Evolutionary conservation across 2,888 invertebrate species (phyloP).

Genomic region (Orthonychiurus folsomi): DNA sequence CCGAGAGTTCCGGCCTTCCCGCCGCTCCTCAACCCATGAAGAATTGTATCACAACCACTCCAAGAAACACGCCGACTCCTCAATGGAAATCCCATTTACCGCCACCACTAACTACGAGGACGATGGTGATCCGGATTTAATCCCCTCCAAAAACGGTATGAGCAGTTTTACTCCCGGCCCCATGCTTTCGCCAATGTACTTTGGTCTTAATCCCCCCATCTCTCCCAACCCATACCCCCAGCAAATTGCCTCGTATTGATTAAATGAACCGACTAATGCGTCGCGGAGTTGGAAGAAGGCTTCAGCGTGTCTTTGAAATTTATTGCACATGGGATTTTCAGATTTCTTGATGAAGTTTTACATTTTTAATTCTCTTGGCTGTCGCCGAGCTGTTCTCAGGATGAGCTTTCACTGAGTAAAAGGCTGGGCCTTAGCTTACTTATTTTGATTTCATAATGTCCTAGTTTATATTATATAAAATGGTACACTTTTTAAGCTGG

Average conservation of each 20-base stretch:
- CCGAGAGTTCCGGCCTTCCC: conserved; percentile 35
- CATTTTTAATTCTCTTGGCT: neutral
- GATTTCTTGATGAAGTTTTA: neutral
- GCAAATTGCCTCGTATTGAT: neutral
- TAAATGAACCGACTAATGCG: neutral
- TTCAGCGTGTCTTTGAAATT: neutral
- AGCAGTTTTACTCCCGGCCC: conserved; percentile 3
- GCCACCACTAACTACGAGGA: conserved; percentile 34
- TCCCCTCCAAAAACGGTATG: conserved; percentile 39
- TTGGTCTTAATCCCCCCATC: neutral
- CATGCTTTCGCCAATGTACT: neutral
- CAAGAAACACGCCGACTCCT: conserved; percentile 22
- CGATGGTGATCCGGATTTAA: conserved; percentile 40
- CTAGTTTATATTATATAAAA: too few relatives aligned
- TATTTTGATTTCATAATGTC: too few relatives aligned
- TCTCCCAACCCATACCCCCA: neutral
- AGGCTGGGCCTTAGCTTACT: too few relatives aligned
- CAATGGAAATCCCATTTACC: conserved; percentile 36
- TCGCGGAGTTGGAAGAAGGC: neutral
- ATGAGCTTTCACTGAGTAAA: too few relatives aligned
- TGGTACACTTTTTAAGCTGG: neutral
- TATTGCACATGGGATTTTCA: neutral
- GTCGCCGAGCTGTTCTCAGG: too few relatives aligned
- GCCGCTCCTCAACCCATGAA: conserved; percentile 37
- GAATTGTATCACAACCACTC: conserved; percentile 37